Percentiles rank a stretch among this genome's conserved stretches.
phyloP scores from a whole-genome alignment of 2,888 invertebrate species.

The Aphodius sticticus region DNA sequence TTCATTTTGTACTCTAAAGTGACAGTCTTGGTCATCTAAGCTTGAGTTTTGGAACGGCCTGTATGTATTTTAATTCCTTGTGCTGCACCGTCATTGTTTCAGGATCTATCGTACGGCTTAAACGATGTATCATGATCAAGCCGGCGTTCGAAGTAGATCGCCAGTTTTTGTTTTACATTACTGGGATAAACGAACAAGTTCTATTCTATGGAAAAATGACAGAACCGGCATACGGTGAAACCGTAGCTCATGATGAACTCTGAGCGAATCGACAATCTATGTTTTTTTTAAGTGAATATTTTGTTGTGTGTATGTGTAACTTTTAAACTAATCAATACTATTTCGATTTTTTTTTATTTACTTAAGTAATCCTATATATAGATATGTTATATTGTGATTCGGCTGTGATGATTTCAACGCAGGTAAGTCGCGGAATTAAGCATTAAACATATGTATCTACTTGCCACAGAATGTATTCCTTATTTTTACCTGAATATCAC shows the following conservation, averaged over 20 bases:
- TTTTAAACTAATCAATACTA: background rate
- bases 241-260: constrained; percentile 16
- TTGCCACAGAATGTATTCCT: background rate
- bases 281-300: background rate
- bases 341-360: background rate
- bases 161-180: constrained; percentile 15
- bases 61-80: background rate
- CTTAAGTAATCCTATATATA: background rate
- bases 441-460: background rate
- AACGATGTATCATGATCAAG: background rate
- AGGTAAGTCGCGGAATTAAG: background rate
- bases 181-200: constrained; percentile 5
- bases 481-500: background rate
- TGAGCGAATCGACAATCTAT: background rate
- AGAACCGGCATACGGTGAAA: background rate
- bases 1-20: no score
- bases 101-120: constrained; percentile 20
- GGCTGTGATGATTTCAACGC: background rate
- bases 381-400: background rate
- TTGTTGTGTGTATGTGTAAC: background rate
- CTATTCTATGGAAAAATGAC: constrained; percentile 17
- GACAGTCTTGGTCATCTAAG: background rate
- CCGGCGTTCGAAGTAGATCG: constrained; percentile 10
- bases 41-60: background rate
- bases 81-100: constrained; percentile 14